Evolutionary conservation across 2,113 vertebrate species (phyloP).

Genomic region (Drymodes brunneopygia): DNA sequence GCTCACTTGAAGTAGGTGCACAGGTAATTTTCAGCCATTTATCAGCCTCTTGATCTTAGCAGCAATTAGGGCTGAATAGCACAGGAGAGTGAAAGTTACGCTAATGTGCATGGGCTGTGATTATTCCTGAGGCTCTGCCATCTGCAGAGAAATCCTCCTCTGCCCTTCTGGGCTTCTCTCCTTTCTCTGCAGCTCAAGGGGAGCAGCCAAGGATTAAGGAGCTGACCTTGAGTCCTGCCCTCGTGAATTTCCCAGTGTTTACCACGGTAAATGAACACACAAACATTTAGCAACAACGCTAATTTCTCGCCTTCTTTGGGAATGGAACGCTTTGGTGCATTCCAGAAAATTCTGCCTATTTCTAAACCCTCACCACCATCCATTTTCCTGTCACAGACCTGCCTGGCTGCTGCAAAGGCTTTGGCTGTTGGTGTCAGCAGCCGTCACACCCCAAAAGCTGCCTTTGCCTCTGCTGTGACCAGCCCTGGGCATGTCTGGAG

Average conservation of each 20-base stretch:
- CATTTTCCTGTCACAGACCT: not conserved
- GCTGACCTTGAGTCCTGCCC: not conserved
- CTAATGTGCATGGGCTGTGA: not conserved
- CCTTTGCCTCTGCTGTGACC: not conserved
- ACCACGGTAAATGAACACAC: not conserved
- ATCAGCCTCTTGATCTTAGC: not conserved
- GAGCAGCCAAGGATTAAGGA: not conserved
- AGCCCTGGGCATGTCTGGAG: not conserved
- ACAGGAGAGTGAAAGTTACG: not conserved
- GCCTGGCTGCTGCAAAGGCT: not conserved
- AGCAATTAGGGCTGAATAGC: not conserved
- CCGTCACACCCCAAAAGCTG: not conserved
- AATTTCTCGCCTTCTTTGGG: not conserved
- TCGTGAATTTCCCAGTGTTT: not conserved
- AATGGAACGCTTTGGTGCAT: not conserved
- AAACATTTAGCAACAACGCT: not conserved
- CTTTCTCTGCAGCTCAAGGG: not conserved
- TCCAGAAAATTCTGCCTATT: not conserved
- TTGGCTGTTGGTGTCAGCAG: not conserved
- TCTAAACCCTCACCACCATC: fast-evolving
- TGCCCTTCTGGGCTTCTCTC: not conserved
- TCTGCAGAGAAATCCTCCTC: not conserved
- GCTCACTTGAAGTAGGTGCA: not conserved
- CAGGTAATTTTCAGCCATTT: constrained; percentile 13
- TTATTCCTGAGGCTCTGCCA: not conserved